Percentiles rank a stretch among this genome's conserved stretches.
Conservation (phyloP, 2,888 invertebrate species). For the Rosalia funebris region DNA sequence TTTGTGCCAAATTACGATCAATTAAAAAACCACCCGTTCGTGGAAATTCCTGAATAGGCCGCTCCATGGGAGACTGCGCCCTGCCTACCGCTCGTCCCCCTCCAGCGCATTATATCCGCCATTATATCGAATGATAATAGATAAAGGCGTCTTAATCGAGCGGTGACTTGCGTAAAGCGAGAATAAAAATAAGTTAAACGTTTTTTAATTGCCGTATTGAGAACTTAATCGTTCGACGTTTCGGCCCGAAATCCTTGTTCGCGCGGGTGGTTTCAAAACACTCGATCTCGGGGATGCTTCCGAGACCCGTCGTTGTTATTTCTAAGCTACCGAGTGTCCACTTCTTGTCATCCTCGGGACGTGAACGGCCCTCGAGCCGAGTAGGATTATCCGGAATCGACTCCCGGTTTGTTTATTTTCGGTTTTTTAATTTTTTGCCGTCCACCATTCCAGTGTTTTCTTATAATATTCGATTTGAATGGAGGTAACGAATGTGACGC, state of each 20-base stretch:
- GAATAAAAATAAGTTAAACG: slow-evolving; percentile 33
- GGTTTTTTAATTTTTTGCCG: slow-evolving; percentile 9
- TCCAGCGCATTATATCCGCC: slow-evolving; percentile 10
- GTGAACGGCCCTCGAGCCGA: slow-evolving; percentile 9
- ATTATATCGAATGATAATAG: slow-evolving; percentile 26
- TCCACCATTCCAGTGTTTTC: slow-evolving; percentile 2
- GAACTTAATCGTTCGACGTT: slow-evolving; percentile 42
- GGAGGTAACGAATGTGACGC: slow-evolving; percentile 16
- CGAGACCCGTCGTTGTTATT: slow-evolving; percentile 3
- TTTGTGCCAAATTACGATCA: slow-evolving; percentile 26
- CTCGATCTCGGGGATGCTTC: neutral
- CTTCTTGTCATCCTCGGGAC: neutral
- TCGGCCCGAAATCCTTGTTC: slow-evolving; percentile 10
- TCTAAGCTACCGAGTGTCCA: slow-evolving; percentile 21
- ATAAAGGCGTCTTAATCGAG: slow-evolving; percentile 28
- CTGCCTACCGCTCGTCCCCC: slow-evolving; percentile 7
- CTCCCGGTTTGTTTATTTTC: slow-evolving; percentile 10
- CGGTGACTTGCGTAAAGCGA: slow-evolving; percentile 25
- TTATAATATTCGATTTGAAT: slow-evolving; percentile 13
- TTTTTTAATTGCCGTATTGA: slow-evolving; percentile 48
- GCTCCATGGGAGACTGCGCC: slow-evolving; percentile 7
- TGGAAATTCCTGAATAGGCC: slow-evolving; percentile 25
- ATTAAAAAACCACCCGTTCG: slow-evolving; percentile 21
- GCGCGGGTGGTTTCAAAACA: slow-evolving; percentile 6
- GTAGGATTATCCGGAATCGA: slow-evolving; percentile 9